phyloP scores from a whole-genome alignment of 2,888 invertebrate genomes.

The Meloe dianella region DNA sequence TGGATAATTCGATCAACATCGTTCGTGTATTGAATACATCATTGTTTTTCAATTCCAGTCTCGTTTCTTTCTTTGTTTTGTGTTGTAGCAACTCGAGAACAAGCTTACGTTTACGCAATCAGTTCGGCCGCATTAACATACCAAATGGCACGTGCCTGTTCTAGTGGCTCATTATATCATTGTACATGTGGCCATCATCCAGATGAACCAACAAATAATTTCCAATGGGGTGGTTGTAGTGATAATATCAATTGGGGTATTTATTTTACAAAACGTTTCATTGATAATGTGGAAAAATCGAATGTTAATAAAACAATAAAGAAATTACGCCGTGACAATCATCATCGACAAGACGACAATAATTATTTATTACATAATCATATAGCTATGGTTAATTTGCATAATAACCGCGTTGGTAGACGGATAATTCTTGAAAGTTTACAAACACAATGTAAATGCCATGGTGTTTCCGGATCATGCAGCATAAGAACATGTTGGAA shows the following conservation, averaged over 20 bases:
- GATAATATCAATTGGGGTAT: constrained; percentile 80
- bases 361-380: constrained; percentile 58
- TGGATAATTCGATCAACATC: not conserved
- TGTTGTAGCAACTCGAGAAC: constrained; percentile 81
- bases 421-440: constrained; percentile 70
- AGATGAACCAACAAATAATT: constrained; percentile 69
- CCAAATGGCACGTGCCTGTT: constrained; percentile 79
- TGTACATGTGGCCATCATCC: constrained; percentile 82
- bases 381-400: constrained; percentile 75
- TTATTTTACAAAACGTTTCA: constrained; percentile 74
- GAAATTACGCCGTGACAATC: constrained; percentile 54
- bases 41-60: constrained; percentile 5
- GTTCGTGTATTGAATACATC: not conserved
- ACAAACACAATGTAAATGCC: constrained; percentile 77
- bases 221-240: constrained; percentile 88
- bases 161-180: constrained; percentile 73
- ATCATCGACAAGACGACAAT: constrained; percentile 38
- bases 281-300: constrained; percentile 69
- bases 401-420: constrained; percentile 79
- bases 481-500: constrained; percentile 84
- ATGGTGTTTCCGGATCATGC: constrained; percentile 84
- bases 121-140: constrained; percentile 80
- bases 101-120: constrained; percentile 84
- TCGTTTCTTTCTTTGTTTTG: constrained; percentile 19
- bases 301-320: constrained; percentile 56